These are phyloP conservation scores for Stenopsyche tienmushanensis DNA, from an alignment of 1,140 invertebrate genomes.

Conservation along the genomic window DNA sequence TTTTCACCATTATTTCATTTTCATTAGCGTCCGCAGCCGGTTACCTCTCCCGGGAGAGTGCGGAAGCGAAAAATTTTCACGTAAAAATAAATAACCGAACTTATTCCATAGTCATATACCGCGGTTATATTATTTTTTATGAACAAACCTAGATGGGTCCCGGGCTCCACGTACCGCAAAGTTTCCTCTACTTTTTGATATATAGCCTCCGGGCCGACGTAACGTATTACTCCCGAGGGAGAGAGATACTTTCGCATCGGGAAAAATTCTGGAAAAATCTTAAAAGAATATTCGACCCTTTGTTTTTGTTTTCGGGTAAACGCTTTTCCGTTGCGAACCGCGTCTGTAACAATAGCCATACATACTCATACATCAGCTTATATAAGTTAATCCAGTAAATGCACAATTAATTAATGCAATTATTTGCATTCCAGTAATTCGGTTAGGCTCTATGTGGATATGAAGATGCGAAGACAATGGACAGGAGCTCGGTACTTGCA, in stretches of 20 bases:
- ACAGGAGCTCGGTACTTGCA: not conserved
- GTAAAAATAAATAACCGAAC: slow-evolving; percentile 34
- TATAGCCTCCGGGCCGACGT: slow-evolving; percentile 27
- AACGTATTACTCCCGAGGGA: slow-evolving; percentile 35
- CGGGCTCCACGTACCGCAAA: slow-evolving; percentile 15
- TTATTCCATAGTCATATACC: slow-evolving; percentile 5
- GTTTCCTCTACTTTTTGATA: slow-evolving; percentile 37
- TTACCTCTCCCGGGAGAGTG: slow-evolving; percentile 17
- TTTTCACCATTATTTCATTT: slow-evolving; percentile 32
- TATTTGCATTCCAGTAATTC: slow-evolving; percentile 8
- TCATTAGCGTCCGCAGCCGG: slow-evolving; percentile 19
- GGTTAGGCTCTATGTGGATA: not conserved
- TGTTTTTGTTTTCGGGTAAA: slow-evolving; percentile 13
- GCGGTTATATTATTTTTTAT: slow-evolving; percentile 21
- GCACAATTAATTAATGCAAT: not conserved
- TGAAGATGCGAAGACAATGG: slow-evolving; percentile 5
- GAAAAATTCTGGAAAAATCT: slow-evolving; percentile 28
- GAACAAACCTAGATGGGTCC: slow-evolving; percentile 7
- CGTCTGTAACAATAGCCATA: too few relatives aligned
- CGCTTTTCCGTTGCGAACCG: not conserved
- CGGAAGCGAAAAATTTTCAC: slow-evolving; percentile 37
- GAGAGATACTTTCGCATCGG: slow-evolving; percentile 20
- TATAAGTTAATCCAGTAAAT: too few relatives aligned
- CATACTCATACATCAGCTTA: too few relatives aligned
- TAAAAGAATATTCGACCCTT: slow-evolving; percentile 1